phyloP scores from a whole-genome alignment of 2,113 vertebrate genomes.

The Apodemus sylvaticus region DNA sequence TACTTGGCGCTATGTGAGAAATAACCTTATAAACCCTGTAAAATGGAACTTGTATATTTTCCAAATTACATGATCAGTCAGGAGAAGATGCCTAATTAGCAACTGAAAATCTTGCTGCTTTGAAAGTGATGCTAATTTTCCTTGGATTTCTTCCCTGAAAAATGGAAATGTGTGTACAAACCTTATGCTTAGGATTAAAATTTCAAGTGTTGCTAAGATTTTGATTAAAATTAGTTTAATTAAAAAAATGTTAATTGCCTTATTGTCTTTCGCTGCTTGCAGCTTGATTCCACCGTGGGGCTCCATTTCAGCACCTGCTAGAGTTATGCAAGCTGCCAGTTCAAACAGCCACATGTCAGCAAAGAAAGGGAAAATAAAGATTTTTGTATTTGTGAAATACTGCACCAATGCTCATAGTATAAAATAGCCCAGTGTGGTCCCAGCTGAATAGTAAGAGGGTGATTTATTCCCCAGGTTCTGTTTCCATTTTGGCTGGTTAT shows the following conservation, averaged over 20 bases:
- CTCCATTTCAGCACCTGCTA: constrained; percentile 59
- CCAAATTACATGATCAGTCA: constrained; percentile 4
- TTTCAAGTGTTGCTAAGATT: constrained; percentile 71
- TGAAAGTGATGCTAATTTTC: constrained; percentile 63
- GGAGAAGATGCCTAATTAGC: constrained; percentile 48
- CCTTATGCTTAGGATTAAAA: constrained; percentile 67
- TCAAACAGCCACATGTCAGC: constrained; percentile 80
- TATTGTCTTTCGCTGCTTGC: constrained; percentile 27
- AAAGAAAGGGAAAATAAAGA: constrained; percentile 66
- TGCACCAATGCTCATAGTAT: constrained; percentile 58
- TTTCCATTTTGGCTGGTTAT: constrained; percentile 78
- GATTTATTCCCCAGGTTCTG: constrained; percentile 70
- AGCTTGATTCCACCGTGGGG: constrained; percentile 53
- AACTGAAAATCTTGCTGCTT: constrained; percentile 35
- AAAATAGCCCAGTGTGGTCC: constrained; percentile 68
- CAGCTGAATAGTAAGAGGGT: constrained; percentile 74
- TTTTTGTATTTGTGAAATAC: constrained; percentile 73
- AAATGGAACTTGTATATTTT: constrained; percentile 22
- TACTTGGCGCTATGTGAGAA: not conserved
- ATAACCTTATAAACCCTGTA: not conserved
- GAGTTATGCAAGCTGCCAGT: constrained; percentile 49
- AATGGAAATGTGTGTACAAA: not conserved
- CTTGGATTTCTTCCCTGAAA: not conserved
- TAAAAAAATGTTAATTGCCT: constrained; percentile 68
- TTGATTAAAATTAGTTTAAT: constrained; percentile 72